A percentile compares a stretch with the other conserved stretches of the same genome.
Evolutionary conservation across 1,140 invertebrate genomes (phyloP).

Genomic region (Caenorhabditis inopinata): DNA sequence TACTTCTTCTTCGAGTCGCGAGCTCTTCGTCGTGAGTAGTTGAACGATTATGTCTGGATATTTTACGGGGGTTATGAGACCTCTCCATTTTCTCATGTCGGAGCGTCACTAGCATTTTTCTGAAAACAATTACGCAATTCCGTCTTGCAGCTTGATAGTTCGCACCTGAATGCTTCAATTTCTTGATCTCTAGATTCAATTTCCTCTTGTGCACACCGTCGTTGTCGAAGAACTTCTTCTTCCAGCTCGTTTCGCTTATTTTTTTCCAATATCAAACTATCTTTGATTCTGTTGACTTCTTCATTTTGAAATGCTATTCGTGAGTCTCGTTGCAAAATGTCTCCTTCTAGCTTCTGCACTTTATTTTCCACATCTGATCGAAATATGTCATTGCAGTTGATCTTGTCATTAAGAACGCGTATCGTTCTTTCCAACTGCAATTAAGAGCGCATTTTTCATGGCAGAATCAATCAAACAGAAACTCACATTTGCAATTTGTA

Average conservation of each 20-base stretch:
- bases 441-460: too few relatives aligned
- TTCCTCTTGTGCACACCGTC: not conserved
- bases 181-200: constrained; percentile 9
- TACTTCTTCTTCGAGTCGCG: not conserved
- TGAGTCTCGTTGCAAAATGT: not conserved
- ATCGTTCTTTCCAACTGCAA: not conserved
- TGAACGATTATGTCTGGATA: not conserved
- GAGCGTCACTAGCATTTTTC: constrained; percentile 1
- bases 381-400: constrained; percentile 10
- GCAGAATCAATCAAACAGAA: too few relatives aligned
- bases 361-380: not conserved
- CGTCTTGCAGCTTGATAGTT: too few relatives aligned
- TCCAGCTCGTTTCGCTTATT: not conserved
- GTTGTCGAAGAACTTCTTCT: not conserved
- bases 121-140: not conserved
- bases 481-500: not conserved
- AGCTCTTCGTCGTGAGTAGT: not conserved
- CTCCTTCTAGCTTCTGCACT: not conserved
- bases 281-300: not conserved
- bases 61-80: not conserved
- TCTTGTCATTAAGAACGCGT: not conserved
- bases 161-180: not conserved
- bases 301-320: not conserved
- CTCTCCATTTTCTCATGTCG: constrained; percentile 1
- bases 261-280: not conserved